Evolutionary conservation across 2,888 invertebrate genomes (phyloP).

Genomic region (Drosophila anceps): DNA sequence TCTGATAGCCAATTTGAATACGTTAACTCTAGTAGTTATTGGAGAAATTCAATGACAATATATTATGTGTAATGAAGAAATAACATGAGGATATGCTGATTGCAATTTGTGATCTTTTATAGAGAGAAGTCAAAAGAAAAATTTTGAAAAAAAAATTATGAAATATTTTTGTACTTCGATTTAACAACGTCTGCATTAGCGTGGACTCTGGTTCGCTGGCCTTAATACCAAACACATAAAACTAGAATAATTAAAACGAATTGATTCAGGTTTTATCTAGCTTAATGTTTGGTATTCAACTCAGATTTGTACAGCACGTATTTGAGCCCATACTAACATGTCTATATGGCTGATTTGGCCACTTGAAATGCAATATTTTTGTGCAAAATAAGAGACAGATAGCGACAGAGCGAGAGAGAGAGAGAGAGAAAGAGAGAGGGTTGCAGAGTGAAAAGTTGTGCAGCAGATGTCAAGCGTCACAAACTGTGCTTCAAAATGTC

Average conservation of each 20-base stretch:
- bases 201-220: no score
- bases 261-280: neutral
- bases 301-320: neutral
- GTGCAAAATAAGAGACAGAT: neutral
- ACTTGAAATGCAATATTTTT: neutral
- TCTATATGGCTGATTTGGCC: neutral
- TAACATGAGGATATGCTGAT: no score
- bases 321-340: no score
- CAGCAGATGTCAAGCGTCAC: constrained; percentile 15
- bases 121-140: neutral
- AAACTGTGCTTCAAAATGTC: constrained; percentile 53
- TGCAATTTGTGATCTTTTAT: no score
- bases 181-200: no score
- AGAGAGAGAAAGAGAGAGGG: no score
- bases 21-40: neutral
- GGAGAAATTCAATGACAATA: neutral
- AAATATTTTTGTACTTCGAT: no score
- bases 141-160: no score
- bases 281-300: neutral
- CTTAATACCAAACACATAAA: no score
- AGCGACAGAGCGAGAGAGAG: neutral
- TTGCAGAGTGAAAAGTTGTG: neutral
- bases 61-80: neutral
- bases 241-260: neutral
- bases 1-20: neutral